These are phyloP conservation scores for Choloepus didactylus DNA, from an alignment of 2,797 vertebrate species.

Conservation along the genomic window DNA sequence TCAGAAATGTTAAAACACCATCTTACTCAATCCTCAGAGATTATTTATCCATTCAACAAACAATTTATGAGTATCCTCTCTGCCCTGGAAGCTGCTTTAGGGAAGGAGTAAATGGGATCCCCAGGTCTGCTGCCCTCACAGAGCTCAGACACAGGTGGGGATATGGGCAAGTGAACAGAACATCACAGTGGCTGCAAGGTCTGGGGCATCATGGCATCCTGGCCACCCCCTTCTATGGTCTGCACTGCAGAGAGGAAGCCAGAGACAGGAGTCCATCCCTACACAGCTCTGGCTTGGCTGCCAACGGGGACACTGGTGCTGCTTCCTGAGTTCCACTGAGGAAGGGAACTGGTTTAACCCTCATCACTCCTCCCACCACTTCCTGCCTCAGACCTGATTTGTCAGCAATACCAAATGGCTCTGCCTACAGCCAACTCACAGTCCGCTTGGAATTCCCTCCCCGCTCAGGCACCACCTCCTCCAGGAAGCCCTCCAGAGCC, in stretches of 20 bases:
- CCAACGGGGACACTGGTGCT: fast-evolving
- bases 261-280: not conserved
- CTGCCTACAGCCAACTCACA: no score
- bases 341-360: not conserved
- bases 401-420: not conserved
- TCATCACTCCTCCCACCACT: not conserved
- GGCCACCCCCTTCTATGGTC: not conserved
- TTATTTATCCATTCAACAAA: not conserved
- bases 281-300: not conserved
- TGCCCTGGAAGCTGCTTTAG: not conserved
- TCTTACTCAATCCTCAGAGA: not conserved
- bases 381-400: not conserved
- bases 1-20: not conserved
- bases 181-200: no score
- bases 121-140: fast-evolving
- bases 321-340: no score
- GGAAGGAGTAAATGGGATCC: not conserved
- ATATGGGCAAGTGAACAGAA: no score
- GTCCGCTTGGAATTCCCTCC: not conserved
- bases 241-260: not conserved
- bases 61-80: not conserved
- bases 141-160: no score
- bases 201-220: not conserved
- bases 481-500: not conserved
- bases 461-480: not conserved